Evolutionary conservation across 2,888 invertebrate species (phyloP).

Genomic region (Sinhomidia bicolor): DNA sequence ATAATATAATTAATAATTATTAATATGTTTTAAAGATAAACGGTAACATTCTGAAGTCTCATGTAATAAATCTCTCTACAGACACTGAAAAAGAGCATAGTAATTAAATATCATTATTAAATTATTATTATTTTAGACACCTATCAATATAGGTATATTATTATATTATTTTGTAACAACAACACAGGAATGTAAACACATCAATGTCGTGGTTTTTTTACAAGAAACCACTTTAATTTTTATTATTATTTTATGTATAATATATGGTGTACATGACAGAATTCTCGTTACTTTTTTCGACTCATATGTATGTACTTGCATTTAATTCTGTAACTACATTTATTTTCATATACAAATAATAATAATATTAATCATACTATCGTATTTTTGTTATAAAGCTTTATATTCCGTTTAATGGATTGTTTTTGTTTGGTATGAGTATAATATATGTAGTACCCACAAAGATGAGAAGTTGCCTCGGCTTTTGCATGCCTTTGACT

Average conservation of each 20-base stretch:
- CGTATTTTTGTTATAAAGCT: background rate
- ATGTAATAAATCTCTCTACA: background rate
- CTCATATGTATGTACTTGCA: background rate
- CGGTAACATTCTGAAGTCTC: slow-evolving; percentile 57
- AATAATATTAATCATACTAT: slow-evolving; percentile 1
- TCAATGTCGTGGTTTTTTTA: background rate
- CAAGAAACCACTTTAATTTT: background rate
- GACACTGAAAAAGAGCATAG: background rate
- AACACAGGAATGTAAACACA: slow-evolving; percentile 38
- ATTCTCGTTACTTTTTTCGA: background rate
- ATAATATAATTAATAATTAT: background rate
- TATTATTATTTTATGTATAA: background rate
- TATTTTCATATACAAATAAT: background rate
- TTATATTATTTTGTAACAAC: slow-evolving; percentile 4
- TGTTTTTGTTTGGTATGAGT: slow-evolving; percentile 44
- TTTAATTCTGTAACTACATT: background rate
- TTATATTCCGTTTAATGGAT: background rate
- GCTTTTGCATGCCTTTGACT: slow-evolving; percentile 30
- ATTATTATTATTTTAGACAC: too few species aligned
- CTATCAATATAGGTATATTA: too few species aligned
- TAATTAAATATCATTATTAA: too few species aligned
- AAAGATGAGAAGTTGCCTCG: slow-evolving; percentile 30
- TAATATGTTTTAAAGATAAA: background rate
- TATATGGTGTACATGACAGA: background rate
- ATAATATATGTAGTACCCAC: slow-evolving; percentile 34